Evolutionary conservation across 2,888 invertebrate species (phyloP).

Genomic region (Prosopocoilus inquinatus): DNA sequence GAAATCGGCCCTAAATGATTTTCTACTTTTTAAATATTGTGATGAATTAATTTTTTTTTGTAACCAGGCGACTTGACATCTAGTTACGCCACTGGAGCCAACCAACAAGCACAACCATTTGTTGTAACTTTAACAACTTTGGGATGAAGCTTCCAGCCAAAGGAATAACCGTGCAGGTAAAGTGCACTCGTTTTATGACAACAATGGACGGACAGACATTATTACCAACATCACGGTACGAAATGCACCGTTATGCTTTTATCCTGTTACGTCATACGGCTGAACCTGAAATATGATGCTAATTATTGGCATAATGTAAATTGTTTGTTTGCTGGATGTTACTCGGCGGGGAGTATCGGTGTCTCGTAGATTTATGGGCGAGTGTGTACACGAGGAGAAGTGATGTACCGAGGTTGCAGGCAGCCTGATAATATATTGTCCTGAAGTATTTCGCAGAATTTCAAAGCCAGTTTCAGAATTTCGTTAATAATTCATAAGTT

Average conservation of each 20-base stretch:
- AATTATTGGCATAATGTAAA: slow-evolving; percentile 3
- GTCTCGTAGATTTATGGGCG: background rate
- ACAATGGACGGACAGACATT: no score
- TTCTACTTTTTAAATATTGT: no score
- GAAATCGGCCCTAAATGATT: no score
- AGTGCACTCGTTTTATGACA: background rate
- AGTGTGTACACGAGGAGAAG: background rate
- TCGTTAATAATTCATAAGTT: background rate
- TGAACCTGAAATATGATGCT: background rate
- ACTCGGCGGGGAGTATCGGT: background rate
- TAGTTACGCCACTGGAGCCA: no score
- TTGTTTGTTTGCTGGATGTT: slow-evolving; percentile 2
- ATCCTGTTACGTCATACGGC: slow-evolving; percentile 1
- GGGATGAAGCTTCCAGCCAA: background rate
- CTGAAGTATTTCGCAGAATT: background rate
- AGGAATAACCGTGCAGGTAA: background rate
- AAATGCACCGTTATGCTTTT: background rate
- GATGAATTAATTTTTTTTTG: no score
- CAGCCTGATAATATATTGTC: background rate
- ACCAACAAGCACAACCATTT: background rate
- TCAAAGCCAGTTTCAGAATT: background rate
- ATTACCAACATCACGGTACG: background rate
- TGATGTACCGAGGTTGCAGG: background rate
- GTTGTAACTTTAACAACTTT: no score
- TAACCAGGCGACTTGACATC: no score